Evolutionary conservation across 2,113 vertebrate genomes (phyloP).

Genomic region (Oenanthe oenanthe): DNA sequence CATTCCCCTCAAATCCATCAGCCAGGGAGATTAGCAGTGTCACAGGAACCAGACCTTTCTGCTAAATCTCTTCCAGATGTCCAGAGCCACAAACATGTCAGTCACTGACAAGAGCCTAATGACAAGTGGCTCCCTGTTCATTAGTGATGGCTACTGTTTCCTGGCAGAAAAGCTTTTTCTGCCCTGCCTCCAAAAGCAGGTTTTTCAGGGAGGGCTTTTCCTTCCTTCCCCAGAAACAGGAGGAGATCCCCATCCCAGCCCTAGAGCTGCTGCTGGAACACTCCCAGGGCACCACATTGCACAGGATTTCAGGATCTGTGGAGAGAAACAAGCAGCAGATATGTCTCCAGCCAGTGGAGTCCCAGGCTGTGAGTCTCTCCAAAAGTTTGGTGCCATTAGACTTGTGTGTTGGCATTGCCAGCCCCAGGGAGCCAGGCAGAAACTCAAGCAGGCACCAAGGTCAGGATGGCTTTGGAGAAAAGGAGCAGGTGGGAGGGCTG

Average conservation of each 20-base stretch:
- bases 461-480: not conserved
- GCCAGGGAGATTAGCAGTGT: conserved; percentile 24
- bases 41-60: conserved; percentile 54
- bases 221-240: not conserved
- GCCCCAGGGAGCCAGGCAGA: not conserved
- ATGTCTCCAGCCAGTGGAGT: no score
- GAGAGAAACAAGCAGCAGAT: not conserved
- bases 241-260: not conserved
- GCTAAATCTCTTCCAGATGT: conserved; percentile 80
- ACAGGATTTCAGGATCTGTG: not conserved
- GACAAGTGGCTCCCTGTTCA: conserved; percentile 53
- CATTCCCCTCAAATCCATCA: conserved; percentile 10
- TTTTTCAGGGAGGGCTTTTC: not conserved
- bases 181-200: not conserved
- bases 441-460: accelerated
- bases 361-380: not conserved
- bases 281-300: accelerated
- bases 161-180: conserved; percentile 21
- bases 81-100: conserved; percentile 47
- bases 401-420: not conserved
- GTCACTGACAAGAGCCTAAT: conserved; percentile 54
- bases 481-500: not conserved
- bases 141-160: conserved; percentile 65
- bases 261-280: not conserved
- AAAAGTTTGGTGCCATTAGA: not conserved